Base-by-base conservation (phyloP, 2,797 vertebrate genomes). In the Alfaro cultratus region DNA sequence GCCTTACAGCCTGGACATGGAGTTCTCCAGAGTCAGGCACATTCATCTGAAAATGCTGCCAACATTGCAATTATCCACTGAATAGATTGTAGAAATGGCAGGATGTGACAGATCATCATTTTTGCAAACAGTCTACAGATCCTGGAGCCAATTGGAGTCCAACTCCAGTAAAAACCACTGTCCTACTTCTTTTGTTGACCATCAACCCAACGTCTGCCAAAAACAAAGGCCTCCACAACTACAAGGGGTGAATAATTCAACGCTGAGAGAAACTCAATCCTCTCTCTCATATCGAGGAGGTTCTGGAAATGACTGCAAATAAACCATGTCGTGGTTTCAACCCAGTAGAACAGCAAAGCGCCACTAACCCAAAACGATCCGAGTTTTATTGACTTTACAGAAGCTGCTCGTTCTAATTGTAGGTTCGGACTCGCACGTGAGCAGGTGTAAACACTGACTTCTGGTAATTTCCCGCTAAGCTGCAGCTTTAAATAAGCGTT, bases 211-310 rank as follows among this genome's bases (percentile, higher is more conserved):
- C 89, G 89, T 93, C 90, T 85, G 34, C 34, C 55, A 74, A 89
- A 88, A 89, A 95, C 94, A 95, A 95, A 92, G 91, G 90, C 86
- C 80, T 78, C 86, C 91, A 87, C 93, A 94, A 95, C 93, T 90
- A 91, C 86, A 93, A 86, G 84, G 86, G 47, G 88, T 96, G 85
- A 96, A 96, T 96, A 93, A 96, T 96, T 96, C 80, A 96, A 88
- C 72, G 55, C 75, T 46, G 79, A 80, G 86, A 91, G 95, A 91
- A 96, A 96, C 80, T 79, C 74, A 89, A 95, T 77, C 83, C 94
- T 62, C 57, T 83, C 74, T 29, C 43, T 71, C 21, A 15, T 46
- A 72, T 80, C 79, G 83, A 62, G 90, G 77, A 74, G 76, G 83
- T 88, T 81, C 80, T 85, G 86, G 79, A 91, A 86, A 88, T 85